A percentile compares a stretch with the other conserved stretches of the same genome.
These are phyloP conservation scores for Alosa sapidissima DNA, from an alignment of 2,797 vertebrate species.

Conservation along the genomic window DNA sequence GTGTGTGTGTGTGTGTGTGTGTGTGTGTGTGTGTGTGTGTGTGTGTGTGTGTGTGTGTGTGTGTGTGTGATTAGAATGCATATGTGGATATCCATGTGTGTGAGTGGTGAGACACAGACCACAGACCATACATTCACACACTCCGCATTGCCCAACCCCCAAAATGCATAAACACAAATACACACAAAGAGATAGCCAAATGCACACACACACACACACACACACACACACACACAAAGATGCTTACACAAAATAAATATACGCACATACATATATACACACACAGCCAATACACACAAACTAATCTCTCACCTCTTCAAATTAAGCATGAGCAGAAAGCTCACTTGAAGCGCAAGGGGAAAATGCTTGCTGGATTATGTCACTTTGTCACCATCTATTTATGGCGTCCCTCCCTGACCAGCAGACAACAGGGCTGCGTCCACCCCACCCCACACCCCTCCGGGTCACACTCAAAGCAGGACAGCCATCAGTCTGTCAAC, in stretches of 20 bases:
- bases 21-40: not conserved
- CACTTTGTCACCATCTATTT: conserved; percentile 14
- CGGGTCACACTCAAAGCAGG: not conserved
- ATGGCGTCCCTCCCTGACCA: not conserved
- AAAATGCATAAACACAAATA: not conserved
- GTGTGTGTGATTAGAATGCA: not conserved
- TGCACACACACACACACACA: not conserved
- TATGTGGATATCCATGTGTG: not conserved
- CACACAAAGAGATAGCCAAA: not conserved
- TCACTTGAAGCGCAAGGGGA: not conserved
- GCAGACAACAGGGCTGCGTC: not conserved
- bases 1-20: too few relatives aligned
- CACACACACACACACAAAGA: not conserved
- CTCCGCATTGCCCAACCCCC: not conserved
- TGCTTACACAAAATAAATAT: not conserved
- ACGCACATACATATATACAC: not conserved
- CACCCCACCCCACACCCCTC: not conserved
- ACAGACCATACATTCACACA: not conserved
- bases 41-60: not conserved
- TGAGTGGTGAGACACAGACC: not conserved
- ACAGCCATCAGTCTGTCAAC: not conserved
- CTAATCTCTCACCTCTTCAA: not conserved
- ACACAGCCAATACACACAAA: not conserved
- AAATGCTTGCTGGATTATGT: not conserved
- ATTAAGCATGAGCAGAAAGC: not conserved